phyloP scores from a whole-genome alignment of 2,113 vertebrate species.

The Phyllostomus hastatus region DNA sequence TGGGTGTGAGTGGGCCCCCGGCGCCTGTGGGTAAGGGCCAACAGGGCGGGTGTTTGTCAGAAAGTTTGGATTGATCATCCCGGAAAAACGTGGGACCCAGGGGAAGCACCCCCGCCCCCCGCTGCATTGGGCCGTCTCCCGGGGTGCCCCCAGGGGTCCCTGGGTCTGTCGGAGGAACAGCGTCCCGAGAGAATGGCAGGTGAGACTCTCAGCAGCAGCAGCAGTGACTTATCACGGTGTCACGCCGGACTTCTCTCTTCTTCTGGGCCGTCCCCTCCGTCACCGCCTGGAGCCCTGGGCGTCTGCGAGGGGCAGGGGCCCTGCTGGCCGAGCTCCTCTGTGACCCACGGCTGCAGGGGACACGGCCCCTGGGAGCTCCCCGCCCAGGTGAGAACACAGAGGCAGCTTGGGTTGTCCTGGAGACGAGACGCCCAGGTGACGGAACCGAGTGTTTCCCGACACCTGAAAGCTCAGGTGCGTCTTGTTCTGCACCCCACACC shows the following conservation, averaged over 20 bases:
- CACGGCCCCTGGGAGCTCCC: fast-evolving
- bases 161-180: fast-evolving
- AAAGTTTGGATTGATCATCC: neutral
- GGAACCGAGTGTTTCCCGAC: fast-evolving
- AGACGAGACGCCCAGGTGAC: neutral
- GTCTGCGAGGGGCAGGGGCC: fast-evolving
- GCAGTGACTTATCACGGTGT: neutral
- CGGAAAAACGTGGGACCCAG: fast-evolving
- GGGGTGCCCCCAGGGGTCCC: fast-evolving
- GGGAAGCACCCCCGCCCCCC: neutral
- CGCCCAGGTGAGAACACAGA: fast-evolving
- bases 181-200: fast-evolving
- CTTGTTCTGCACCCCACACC: neutral
- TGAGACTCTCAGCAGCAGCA: fast-evolving
- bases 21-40: fast-evolving
- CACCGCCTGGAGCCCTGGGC: neutral
- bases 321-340: neutral
- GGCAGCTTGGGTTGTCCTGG: too few species aligned
- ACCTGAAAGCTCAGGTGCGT: neutral
- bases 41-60: neutral
- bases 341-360: neutral
- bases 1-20: neutral
- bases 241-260: neutral
- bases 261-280: neutral
- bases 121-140: fast-evolving